Evolutionary conservation across 2,113 vertebrate species (phyloP).

Genomic region (Coracopsis vasa): DNA sequence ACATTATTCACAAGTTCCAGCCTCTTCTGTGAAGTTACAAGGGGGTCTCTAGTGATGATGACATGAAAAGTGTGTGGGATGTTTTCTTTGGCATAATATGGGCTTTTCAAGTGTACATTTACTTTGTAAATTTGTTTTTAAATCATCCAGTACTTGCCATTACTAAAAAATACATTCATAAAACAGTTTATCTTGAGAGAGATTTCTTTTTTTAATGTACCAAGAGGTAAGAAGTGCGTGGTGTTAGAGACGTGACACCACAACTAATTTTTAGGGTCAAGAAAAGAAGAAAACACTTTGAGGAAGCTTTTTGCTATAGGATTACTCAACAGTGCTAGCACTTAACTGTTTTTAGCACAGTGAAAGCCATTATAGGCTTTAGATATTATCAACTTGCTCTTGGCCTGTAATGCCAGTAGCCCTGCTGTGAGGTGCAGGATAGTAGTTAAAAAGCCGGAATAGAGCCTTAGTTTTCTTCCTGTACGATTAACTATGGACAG

Average conservation of each 20-base stretch:
- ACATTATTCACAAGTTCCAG: neutral
- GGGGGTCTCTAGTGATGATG: neutral
- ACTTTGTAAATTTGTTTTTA: neutral
- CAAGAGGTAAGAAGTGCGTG: neutral
- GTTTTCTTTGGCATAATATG: neutral
- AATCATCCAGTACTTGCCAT: neutral
- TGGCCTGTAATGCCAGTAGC: neutral
- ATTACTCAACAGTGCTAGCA: neutral
- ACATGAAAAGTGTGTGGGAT: fast-evolving
- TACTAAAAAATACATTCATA: neutral
- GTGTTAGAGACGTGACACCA: neutral
- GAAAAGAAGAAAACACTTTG: neutral
- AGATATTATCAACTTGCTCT: neutral
- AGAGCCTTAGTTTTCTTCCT: neutral
- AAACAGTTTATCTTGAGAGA: neutral
- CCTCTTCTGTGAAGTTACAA: neutral
- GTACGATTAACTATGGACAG: neutral
- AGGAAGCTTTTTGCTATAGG: neutral
- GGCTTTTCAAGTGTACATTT: neutral
- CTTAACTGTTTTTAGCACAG: neutral
- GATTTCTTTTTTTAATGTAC: neutral
- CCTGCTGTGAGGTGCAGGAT: neutral
- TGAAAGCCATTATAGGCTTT: neutral
- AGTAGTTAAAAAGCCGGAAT: neutral
- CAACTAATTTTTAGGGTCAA: neutral